These are phyloP conservation scores for Caenorhabditis sp. DNA, from an alignment of 2,888 invertebrate genomes.

Conservation along the genomic window DNA sequence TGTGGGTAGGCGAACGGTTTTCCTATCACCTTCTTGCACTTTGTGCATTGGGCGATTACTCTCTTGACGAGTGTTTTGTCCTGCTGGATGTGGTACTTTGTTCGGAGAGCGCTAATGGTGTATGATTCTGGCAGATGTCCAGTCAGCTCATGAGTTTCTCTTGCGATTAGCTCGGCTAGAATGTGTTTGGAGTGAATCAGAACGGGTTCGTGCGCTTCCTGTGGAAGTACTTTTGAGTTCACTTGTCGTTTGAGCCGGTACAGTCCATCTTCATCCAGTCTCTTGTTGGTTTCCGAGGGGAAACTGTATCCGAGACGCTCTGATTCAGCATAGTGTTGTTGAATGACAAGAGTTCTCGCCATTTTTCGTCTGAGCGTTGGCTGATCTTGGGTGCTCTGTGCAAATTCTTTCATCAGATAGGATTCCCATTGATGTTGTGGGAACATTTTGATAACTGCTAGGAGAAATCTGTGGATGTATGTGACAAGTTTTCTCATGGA, in stretches of 20 bases:
- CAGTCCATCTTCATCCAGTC: no score
- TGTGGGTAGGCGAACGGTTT: no score
- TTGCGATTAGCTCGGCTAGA: no score
- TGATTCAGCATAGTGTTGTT: no score
- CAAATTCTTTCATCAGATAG: no score
- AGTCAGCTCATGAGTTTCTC: not conserved
- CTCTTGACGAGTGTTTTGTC: not conserved
- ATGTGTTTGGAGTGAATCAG: not conserved
- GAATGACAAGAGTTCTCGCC: no score
- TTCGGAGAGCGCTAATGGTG: not conserved
- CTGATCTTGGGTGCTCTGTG: no score
- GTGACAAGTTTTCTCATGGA: slow-evolving; percentile 6
- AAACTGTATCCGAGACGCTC: no score
- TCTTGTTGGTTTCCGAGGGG: no score
- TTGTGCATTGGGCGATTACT: not conserved
- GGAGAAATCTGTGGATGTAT: not conserved
- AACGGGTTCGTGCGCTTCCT: slow-evolving; percentile 21
- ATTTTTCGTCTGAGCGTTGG: no score
- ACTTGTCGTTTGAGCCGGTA: no score
- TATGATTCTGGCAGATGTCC: not conserved
- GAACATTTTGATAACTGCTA: not conserved
- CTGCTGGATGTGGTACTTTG: not conserved
- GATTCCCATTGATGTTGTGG: not conserved
- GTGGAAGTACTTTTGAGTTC: slow-evolving; percentile 50
- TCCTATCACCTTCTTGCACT: no score